Evolutionary conservation across 2,113 vertebrate genomes (phyloP).

Genomic region (Rhizomys pruinosus): DNA sequence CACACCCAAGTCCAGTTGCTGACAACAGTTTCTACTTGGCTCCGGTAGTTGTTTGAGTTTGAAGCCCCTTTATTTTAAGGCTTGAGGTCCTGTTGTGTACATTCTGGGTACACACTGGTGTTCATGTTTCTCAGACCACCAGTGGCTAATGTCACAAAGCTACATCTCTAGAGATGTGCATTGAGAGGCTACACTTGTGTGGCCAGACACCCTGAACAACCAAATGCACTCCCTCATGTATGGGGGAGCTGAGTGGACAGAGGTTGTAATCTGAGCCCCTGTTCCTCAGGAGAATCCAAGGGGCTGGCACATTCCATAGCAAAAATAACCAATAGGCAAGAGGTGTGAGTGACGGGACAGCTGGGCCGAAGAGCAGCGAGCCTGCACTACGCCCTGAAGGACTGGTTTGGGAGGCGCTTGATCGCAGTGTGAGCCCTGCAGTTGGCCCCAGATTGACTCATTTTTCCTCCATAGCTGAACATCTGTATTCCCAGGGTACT

Average conservation of each 20-base stretch:
- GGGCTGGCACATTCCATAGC: conserved; percentile 88
- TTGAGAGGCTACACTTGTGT: not conserved
- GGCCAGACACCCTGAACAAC: conserved; percentile 12
- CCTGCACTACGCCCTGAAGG: not conserved
- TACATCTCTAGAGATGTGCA: rapidly evolving
- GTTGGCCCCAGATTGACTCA: not conserved
- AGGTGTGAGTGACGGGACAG: conserved; percentile 88
- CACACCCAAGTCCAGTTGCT: not conserved
- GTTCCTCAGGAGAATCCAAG: conserved; percentile 84
- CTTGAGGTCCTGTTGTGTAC: not conserved
- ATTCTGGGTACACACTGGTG: not conserved
- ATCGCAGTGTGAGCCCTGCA: not conserved
- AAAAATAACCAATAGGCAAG: conserved; percentile 87
- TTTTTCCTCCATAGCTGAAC: not conserved
- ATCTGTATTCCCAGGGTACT: not conserved
- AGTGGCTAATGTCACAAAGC: not conserved
- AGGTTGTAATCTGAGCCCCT: conserved; percentile 85
- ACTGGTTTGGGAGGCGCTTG: not conserved
- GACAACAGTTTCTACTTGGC: not conserved
- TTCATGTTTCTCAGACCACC: not conserved
- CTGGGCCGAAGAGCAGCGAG: conserved; percentile 74
- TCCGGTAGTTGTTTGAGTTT: conserved; percentile 12
- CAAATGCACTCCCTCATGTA: conserved; percentile 68
- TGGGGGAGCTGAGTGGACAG: conserved; percentile 64
- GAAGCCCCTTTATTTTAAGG: not conserved